These are phyloP conservation scores for Heliconius hermathena DNA, from an alignment of 1,140 invertebrate genomes.

Conservation along the genomic window DNA sequence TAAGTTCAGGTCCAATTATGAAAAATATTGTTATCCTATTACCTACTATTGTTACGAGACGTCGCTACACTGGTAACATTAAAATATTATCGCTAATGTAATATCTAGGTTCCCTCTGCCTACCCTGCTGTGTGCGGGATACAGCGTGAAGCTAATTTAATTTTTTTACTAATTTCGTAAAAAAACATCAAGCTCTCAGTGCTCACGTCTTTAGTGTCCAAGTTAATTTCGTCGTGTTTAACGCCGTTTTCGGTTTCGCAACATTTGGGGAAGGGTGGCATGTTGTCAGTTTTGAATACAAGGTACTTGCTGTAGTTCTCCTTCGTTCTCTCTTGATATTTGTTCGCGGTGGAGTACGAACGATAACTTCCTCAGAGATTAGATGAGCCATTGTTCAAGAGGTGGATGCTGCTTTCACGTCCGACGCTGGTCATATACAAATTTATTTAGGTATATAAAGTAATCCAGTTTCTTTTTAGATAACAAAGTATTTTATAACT, in stretches of 20 bases:
- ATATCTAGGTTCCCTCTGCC: background rate
- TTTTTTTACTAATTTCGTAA: slow-evolving; percentile 24
- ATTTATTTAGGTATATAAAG: too few species aligned
- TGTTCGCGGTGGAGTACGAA: slow-evolving; percentile 54
- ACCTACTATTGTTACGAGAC: background rate
- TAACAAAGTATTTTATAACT: too few species aligned
- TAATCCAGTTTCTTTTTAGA: too few species aligned
- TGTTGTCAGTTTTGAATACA: slow-evolving; percentile 52
- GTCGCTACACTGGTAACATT: too few species aligned
- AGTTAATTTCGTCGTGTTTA: slow-evolving; percentile 51
- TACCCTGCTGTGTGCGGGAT: too few species aligned
- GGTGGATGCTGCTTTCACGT: slow-evolving; percentile 69
- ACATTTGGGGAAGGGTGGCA: slow-evolving; percentile 66
- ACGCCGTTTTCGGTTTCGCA: slow-evolving; percentile 63
- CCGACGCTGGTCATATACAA: slow-evolving; percentile 55
- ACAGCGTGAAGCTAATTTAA: too few species aligned
- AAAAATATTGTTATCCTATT: background rate
- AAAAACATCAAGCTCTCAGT: slow-evolving; percentile 63
- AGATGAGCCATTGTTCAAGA: slow-evolving; percentile 67
- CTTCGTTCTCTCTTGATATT: slow-evolving; percentile 59
- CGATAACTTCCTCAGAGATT: slow-evolving; percentile 67
- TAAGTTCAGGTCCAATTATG: too few species aligned
- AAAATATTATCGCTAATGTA: background rate
- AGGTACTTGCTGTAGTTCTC: slow-evolving; percentile 65
- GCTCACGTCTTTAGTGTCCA: slow-evolving; percentile 56